Percentiles rank a stretch among this genome's conserved stretches.
Conservation (phyloP, 2,797 vertebrate genomes). For the Eospalax fontanierii region DNA sequence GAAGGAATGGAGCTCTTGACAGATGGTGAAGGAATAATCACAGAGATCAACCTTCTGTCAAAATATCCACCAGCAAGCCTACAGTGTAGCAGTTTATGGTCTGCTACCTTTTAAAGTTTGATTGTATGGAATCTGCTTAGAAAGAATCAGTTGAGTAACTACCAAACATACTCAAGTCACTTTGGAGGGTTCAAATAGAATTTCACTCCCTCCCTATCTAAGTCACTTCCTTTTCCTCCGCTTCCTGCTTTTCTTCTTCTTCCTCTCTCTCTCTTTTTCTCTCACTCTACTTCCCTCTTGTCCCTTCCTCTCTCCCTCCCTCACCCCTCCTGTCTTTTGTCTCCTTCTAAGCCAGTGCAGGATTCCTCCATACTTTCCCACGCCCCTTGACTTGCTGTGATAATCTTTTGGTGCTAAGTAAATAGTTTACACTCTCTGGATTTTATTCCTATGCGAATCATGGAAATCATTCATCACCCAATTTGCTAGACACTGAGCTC, state of each 20-base stretch:
- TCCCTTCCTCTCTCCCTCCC: too few species aligned
- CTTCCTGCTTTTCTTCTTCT: accelerated
- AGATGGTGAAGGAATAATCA: slow-evolving; percentile 58
- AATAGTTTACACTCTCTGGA: background rate
- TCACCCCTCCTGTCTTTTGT: background rate
- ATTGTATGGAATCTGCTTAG: slow-evolving; percentile 65
- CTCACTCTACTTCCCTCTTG: too few species aligned
- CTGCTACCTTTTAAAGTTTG: slow-evolving; percentile 66
- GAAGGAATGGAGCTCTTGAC: slow-evolving; percentile 64
- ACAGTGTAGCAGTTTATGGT: background rate
- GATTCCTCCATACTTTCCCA: background rate
- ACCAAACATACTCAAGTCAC: slow-evolving; percentile 24
- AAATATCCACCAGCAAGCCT: slow-evolving; percentile 62
- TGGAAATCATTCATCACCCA: background rate
- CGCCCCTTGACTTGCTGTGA: background rate
- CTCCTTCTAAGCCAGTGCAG: background rate
- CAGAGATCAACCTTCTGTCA: slow-evolving; percentile 49
- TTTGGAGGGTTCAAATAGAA: slow-evolving; percentile 53
- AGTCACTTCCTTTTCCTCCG: too few species aligned
- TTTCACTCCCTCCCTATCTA: too few species aligned
- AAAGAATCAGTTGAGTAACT: background rate
- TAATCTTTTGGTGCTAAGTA: background rate
- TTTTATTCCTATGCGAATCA: background rate
- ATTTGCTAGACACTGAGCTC: background rate
- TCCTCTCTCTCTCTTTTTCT: background rate